phyloP scores from a whole-genome alignment of 2,797 vertebrate species.

The Phoeniculus purpureus region DNA sequence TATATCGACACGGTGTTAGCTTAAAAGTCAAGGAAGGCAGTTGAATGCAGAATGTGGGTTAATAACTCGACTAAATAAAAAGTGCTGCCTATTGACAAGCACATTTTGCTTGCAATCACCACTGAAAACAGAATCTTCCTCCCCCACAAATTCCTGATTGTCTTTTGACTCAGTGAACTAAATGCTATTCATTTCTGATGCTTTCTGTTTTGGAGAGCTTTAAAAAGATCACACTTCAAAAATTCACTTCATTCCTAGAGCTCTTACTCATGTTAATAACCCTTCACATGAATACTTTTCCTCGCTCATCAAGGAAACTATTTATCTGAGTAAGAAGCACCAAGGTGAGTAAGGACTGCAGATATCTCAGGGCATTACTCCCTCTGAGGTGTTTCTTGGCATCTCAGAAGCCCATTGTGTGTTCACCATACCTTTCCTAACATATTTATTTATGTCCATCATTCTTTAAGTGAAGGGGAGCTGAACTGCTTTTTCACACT shows the following conservation, averaged over 20 bases:
- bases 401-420: not conserved
- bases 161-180: not conserved
- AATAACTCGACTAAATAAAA: not conserved
- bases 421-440: not conserved
- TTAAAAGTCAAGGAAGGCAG: not conserved
- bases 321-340: not conserved
- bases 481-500: conserved; percentile 34
- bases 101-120: not conserved
- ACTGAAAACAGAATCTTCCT: not conserved
- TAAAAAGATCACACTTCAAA: conserved; percentile 4
- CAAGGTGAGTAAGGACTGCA: not conserved
- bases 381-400: not conserved
- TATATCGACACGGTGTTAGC: not conserved
- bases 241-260: conserved; percentile 17
- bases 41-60: not conserved
- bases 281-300: not conserved
- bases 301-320: not conserved
- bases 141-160: not conserved
- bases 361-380: not conserved
- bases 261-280: not conserved
- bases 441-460: conserved; percentile 9
- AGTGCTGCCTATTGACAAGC: not conserved
- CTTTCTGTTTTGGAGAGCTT: not conserved
- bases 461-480: conserved; percentile 33
- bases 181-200: not conserved